Evolutionary conservation across 2,797 vertebrate genomes (phyloP), one percentile per base, ranked within the genome.

Genomic region (Sebastes taczanowskii): DNA sequence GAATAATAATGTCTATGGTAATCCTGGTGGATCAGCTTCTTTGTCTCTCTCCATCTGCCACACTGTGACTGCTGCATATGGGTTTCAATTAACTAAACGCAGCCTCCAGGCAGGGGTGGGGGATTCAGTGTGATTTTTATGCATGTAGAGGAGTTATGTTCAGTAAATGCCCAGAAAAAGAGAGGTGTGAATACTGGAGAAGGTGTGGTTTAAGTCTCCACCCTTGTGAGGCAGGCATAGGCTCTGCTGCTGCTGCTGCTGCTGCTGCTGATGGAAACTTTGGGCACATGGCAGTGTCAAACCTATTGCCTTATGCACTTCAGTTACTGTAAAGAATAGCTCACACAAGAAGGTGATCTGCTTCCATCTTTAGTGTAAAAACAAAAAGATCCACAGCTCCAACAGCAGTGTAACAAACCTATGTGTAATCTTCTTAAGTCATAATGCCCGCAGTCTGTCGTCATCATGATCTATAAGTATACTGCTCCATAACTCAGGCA

Each of bases 181-280:
- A 72, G 63, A 59, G 69, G 78, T 81, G 82, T 78, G 75, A 38
- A 70, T n/a, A n/a, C 18, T 2, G 22, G 35, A 25, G 77, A 87
- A 87, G 86, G 89, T 84, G 85, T 87, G 88, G 82, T 78, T 63
- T 23, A 2, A 34, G 80, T 61, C 78, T 80, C 85, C 84, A 90
- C 88, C 83, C 89, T 86, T 75, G 14, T 22, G 13, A 74, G 20
- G 14, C 29, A 23, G 23, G 23, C 23, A 23, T 23, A 34, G 32
- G 3, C 25, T 49, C 34, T 56, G 29, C 22, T 74, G 61, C 23
- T 74, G 62, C 7, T 80, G 77, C 23, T 23, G 23, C 23, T 23
- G 23, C 23, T 23, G 23, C 23, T 23, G 23, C 23, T 58, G n/a
- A 34, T 66, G 23, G 23, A 20, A 35, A 56, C 27, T 64, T 18